phyloP scores from a whole-genome alignment of 2,888 invertebrate species.

The Napeogenes sylphis region DNA sequence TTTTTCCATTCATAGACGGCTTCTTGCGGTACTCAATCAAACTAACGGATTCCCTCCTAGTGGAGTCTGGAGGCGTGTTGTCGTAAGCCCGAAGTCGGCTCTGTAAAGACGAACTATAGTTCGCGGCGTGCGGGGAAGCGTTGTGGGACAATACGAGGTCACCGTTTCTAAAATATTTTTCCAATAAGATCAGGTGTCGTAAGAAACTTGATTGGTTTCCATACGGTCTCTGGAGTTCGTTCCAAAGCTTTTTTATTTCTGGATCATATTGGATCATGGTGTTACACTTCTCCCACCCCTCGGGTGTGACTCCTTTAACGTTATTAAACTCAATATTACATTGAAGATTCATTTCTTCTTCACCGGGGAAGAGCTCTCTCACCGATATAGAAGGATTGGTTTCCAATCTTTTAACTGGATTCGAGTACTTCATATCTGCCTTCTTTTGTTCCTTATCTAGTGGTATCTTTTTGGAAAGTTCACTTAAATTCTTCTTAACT shows the following conservation, averaged over 20 bases:
- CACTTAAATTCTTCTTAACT: conserved; percentile 71
- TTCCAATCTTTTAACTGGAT: conserved; percentile 82
- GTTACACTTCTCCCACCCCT: conserved; percentile 90
- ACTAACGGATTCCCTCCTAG: conserved; percentile 56
- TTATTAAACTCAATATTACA: conserved; percentile 86
- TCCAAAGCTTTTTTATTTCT: conserved; percentile 89
- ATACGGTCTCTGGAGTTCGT: conserved; percentile 89
- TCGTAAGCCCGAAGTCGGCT: conserved; percentile 88
- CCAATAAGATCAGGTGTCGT: conserved; percentile 86
- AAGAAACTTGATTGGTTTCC: conserved; percentile 92
- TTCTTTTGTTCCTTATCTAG: conserved; percentile 66
- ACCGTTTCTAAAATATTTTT: conserved; percentile 90
- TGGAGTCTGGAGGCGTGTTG: conserved; percentile 65
- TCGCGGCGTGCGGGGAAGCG: conserved; percentile 85
- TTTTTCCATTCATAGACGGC: conserved; percentile 64
- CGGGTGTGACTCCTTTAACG: conserved; percentile 84
- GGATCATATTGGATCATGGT: conserved; percentile 88
- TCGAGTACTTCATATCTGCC: conserved; percentile 68
- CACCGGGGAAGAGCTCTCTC: conserved; percentile 87
- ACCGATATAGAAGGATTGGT: conserved; percentile 90
- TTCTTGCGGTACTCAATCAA: conserved; percentile 69
- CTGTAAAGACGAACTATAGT: conserved; percentile 88
- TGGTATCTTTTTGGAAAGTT: conserved; percentile 62
- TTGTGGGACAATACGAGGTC: conserved; percentile 85
- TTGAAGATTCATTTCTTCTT: conserved; percentile 87